These are phyloP conservation scores for Cosmia pyralina DNA, from an alignment of 2,888 invertebrate genomes.

Conservation along the genomic window DNA sequence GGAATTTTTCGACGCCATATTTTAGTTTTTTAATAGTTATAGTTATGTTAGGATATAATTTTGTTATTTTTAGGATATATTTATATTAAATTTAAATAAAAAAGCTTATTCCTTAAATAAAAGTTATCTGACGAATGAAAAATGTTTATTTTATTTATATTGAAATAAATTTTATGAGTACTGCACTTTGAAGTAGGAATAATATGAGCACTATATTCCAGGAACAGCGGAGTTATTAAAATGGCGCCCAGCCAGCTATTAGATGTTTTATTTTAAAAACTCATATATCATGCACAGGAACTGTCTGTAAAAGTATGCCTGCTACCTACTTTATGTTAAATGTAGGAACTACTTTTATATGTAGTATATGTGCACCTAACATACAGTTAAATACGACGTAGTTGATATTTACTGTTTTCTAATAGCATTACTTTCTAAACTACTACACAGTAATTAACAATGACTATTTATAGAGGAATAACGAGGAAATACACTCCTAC, in stretches of 20 bases:
- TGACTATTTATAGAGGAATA: too few species aligned
- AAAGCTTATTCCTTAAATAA: too few species aligned
- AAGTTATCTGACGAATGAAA: too few species aligned
- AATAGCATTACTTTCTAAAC: not conserved
- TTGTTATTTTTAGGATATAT: too few species aligned
- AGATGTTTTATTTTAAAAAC: constrained; percentile 54
- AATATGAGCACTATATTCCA: constrained; percentile 16
- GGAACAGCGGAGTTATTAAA: constrained; percentile 41
- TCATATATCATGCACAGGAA: constrained; percentile 37
- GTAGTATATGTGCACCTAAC: not conserved
- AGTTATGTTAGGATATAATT: too few species aligned
- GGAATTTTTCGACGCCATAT: too few species aligned
- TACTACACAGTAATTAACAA: not conserved
- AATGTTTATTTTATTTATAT: too few species aligned
- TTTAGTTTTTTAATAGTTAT: too few species aligned
- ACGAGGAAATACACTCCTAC: not conserved
- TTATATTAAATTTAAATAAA: too few species aligned
- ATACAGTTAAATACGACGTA: not conserved
- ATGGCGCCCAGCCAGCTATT: constrained; percentile 51
- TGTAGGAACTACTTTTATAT: not conserved
- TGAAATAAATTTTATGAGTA: constrained; percentile 2
- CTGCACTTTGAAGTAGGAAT: constrained; percentile 14
- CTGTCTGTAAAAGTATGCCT: constrained; percentile 24
- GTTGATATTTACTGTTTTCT: not conserved
- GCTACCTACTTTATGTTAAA: not conserved